Evolutionary conservation across 1,140 invertebrate species (phyloP), one percentile per base, ranked within the genome.

Genomic region (Anastrepha obliqua): DNA sequence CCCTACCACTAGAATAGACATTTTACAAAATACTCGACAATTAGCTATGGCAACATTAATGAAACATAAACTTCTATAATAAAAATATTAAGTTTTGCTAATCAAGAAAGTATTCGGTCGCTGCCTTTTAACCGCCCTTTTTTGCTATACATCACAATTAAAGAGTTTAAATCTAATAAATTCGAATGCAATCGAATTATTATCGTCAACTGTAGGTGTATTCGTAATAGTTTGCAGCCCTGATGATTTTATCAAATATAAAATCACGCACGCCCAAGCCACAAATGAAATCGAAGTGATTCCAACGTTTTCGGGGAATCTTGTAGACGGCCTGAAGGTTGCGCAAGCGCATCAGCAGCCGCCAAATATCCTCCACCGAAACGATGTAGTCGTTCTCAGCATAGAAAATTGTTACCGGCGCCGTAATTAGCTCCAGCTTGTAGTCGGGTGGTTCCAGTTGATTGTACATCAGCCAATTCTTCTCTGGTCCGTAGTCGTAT

Each of bases 281-380:
- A 93, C 95, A 96, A 88, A 95, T 95, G 93, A 96, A 97, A 92
- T 97, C 96, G 89, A 96, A 94, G 90, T 97, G 96, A 91, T 96
- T 96, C 94, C 96, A 97, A 39, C 95, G 93, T 64, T 94, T 93
- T 87, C 94, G 94, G 0, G 95, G 94, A 2, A 97, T 94, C 90
- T 94, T 93, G 65, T 93, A 93, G 9, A 90, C 89, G 8, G 91
- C 90, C 44, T 90, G 89, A 85, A 90, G 93, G 91, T 91, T 93
- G 74, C 86, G 91, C 64, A 93, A 78, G 1, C 92, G 90, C 11
- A 88, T 88, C 0, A 93, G 91, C 58, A 96, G 91, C 88, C 92
- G 93, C 88, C 94, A 92, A 2, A 97, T 95, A 90, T 97, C 96
- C 93, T 95, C 92, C 59, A 94, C 94, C 91, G 92, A 93, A 2